A percentile compares a stretch with the other conserved stretches of the same genome.
Evolutionary conservation across 2,888 invertebrate species (phyloP).

Genomic region (Xestia ashworthii): DNA sequence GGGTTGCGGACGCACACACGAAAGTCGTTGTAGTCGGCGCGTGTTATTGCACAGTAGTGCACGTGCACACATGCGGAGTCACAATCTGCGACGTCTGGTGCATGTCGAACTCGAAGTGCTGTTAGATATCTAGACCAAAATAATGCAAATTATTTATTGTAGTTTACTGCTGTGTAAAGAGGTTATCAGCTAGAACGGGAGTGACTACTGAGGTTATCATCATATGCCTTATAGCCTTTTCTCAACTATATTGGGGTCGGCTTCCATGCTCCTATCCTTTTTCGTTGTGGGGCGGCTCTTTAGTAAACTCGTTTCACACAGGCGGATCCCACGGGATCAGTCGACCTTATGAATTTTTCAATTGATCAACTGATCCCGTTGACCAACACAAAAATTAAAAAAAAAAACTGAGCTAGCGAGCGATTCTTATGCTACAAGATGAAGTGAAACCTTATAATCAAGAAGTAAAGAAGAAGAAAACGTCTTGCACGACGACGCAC

Average conservation of each 20-base stretch:
- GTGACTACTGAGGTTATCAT: neutral
- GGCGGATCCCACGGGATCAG: too few relatives aligned
- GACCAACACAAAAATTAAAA: too few relatives aligned
- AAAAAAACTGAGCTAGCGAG: too few relatives aligned
- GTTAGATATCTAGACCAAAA: slow-evolving; percentile 92
- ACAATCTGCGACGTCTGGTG: slow-evolving; percentile 89
- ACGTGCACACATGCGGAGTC: slow-evolving; percentile 94
- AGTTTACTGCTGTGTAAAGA: neutral
- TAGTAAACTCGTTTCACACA: too few relatives aligned
- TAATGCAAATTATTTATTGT: neutral
- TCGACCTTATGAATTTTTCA: too few relatives aligned
- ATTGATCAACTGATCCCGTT: too few relatives aligned
- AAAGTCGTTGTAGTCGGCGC: slow-evolving; percentile 95
- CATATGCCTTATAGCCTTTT: neutral
- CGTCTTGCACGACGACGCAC: neutral
- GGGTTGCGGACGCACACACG: slow-evolving; percentile 95
- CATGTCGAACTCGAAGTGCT: slow-evolving; percentile 94
- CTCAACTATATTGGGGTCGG: neutral
- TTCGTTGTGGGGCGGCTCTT: too few relatives aligned
- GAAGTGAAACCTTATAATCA: neutral
- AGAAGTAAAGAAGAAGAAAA: neutral
- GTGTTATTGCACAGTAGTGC: slow-evolving; percentile 97
- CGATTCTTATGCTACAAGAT: too few relatives aligned
- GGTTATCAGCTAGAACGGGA: neutral
- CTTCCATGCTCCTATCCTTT: neutral